Evolutionary conservation across 2,888 invertebrate genomes (phyloP).

Genomic region (Rotaria magnacalcarata): DNA sequence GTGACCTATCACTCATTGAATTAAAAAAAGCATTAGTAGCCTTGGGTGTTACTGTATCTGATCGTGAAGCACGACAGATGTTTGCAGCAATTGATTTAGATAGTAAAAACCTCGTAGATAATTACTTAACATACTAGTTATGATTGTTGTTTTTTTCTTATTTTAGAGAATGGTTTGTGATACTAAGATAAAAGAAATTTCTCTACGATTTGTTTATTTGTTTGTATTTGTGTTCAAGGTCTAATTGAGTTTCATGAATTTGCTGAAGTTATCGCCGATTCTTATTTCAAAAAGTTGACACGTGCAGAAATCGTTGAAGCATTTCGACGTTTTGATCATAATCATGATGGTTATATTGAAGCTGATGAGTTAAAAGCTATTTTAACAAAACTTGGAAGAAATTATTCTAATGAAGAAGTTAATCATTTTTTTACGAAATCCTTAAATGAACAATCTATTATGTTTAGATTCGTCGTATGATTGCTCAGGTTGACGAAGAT

Average conservation of each 20-base stretch:
- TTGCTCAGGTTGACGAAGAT: slow-evolving; percentile 25
- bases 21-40: background rate
- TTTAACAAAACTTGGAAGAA: background rate
- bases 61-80: slow-evolving; percentile 28
- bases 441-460: background rate
- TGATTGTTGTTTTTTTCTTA: background rate
- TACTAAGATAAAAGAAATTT: background rate
- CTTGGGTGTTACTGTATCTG: background rate
- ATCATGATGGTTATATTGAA: slow-evolving; percentile 22
- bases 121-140: too few species aligned
- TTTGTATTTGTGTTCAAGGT: background rate
- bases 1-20: background rate
- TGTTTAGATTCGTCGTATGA: slow-evolving; percentile 29
- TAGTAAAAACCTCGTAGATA: background rate
- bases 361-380: background rate
- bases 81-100: slow-evolving; percentile 28
- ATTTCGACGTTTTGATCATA: slow-evolving; percentile 27
- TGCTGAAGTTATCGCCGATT: slow-evolving; percentile 13
- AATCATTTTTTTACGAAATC: background rate
- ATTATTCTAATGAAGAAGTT: background rate
- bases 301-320: background rate
- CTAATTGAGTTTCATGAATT: slow-evolving; percentile 14
- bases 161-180: slow-evolving; percentile 2
- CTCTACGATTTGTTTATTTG: background rate
- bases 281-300: slow-evolving; percentile 14